Base-by-base conservation (phyloP, 2,888 invertebrate species). In the Tortrix viridana region DNA sequence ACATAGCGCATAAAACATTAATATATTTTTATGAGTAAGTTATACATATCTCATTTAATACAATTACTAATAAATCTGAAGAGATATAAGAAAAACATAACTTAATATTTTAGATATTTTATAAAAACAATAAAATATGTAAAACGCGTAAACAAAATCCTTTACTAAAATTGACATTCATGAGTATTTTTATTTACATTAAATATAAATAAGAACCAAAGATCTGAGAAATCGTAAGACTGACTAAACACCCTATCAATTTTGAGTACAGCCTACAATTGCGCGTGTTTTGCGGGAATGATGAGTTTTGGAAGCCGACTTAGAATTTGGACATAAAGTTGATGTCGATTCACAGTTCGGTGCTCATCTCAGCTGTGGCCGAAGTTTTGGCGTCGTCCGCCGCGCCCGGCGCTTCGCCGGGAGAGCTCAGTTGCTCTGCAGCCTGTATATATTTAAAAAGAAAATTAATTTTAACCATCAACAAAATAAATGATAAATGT, bases 321-420 rank as follows among this genome's bases (percentile, higher is more conserved):
- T 50, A 32, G 9, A 37, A 41, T 53, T 18, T 16, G n/a, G 6
- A 37, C 20, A 41, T 53, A 26, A 32, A 38, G 26, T 18, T 53
- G 16, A 38, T 56, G 57, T 47, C 46, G 20, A 44, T 72, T 92
- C 80, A 94, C 78, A 95, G 93, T 85, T 95, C 95, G 69, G 95
- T 95, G 84, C 95, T 95, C 95, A 95, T 95, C 89, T 95, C 95
- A 65, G 94, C 92, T 38, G 82, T 71, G 52, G 75, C 81, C 19
- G 84, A 74, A 48, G 84, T 74, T 68, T 85, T 83, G 74, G 73
- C 76, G 72, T 71, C 69, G 74, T 74, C 74, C 73, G 83, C 69
- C 58, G 72, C 71, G 66, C 73, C 69, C 84, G 46, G 68, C 69
- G 57, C 73, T 64, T 77, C 80, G 61, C 71, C 73, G 56, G 77